Percentiles rank a stretch among this genome's conserved stretches.
Conservation (phyloP, 2,888 invertebrate genomes). For the Calameuta pallipes region DNA sequence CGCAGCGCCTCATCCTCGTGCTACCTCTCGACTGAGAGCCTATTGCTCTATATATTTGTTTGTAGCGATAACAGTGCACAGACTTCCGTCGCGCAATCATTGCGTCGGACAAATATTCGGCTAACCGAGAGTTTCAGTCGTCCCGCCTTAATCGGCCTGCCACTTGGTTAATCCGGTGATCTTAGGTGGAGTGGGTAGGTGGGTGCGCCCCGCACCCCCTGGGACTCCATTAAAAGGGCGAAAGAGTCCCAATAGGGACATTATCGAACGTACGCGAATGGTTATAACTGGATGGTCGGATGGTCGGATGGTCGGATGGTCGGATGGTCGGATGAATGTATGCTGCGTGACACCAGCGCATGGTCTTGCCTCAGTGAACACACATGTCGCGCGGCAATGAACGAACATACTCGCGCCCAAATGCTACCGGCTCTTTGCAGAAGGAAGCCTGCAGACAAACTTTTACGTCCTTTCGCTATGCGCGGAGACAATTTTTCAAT, state of each 20-base stretch:
- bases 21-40: not conserved
- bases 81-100: too few species aligned
- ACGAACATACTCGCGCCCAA: constrained; percentile 7
- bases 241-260: constrained; percentile 63
- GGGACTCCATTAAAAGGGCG: constrained; percentile 59
- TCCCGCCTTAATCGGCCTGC: too few species aligned
- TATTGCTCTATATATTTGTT: too few species aligned
- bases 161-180: too few species aligned
- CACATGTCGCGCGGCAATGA: constrained; percentile 57
- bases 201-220: constrained; percentile 26
- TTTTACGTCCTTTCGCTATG: too few species aligned
- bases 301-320: constrained; percentile 50
- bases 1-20: not conserved
- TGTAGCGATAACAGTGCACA: too few species aligned
- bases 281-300: constrained; percentile 19
- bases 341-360: constrained; percentile 38
- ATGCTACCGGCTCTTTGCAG: not conserved
- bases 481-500: too few species aligned
- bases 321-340: constrained; percentile 47
- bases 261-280: constrained; percentile 27
- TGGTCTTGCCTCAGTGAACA: constrained; percentile 63
- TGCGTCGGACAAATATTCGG: too few species aligned
- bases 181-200: not conserved
- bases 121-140: too few species aligned
- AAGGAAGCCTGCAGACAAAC: too few species aligned